Conservation (phyloP, 2,113 vertebrate species). For the Poeciliopsis prolifica region DNA sequence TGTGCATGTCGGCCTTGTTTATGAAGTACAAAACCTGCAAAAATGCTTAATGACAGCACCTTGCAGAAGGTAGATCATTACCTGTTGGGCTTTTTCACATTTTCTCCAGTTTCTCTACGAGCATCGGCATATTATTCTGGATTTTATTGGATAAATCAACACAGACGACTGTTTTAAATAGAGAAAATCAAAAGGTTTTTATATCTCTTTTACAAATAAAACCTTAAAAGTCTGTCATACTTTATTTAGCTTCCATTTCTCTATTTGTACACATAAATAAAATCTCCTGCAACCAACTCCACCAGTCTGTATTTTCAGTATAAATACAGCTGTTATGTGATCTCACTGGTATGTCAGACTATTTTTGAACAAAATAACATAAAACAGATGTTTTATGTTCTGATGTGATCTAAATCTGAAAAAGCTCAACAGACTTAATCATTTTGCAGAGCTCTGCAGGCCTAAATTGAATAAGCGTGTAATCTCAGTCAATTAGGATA, state of each 20-base stretch:
- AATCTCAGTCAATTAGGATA: background rate
- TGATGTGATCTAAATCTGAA: background rate
- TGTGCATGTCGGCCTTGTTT: constrained; percentile 61
- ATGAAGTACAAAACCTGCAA: constrained; percentile 47
- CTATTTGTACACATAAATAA: background rate
- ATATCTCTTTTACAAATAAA: background rate
- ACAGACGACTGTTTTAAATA: background rate
- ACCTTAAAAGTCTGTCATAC: background rate
- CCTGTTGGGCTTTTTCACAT: background rate
- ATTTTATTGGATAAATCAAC: background rate
- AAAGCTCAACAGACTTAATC: background rate
- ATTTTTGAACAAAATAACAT: background rate
- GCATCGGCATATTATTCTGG: background rate
- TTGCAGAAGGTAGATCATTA: background rate
- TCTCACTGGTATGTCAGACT: background rate
- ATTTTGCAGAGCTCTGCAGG: constrained; percentile 9
- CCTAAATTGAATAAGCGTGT: constrained; percentile 29
- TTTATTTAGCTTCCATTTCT: background rate
- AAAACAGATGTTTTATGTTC: background rate
- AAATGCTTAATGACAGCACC: constrained; percentile 39
- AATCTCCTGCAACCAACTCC: background rate
- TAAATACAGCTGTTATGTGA: background rate
- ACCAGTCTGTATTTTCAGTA: background rate
- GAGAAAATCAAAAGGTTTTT: background rate
- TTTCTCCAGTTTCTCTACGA: background rate